Evolutionary conservation across 2,113 vertebrate species (phyloP).

Genomic region (Drymodes brunneopygia): DNA sequence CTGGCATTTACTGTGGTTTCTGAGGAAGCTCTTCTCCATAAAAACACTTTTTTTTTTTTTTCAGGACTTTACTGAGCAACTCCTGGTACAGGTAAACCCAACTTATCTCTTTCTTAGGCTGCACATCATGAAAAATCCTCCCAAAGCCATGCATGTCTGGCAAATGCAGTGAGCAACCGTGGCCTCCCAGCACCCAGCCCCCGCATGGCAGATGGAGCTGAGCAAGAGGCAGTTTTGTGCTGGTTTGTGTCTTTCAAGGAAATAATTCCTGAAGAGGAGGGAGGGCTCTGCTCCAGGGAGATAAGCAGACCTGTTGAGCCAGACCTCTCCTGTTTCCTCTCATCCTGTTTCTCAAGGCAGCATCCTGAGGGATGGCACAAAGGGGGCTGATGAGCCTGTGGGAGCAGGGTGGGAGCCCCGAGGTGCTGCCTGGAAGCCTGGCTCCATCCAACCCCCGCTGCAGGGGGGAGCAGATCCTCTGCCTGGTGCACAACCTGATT

Average conservation of each 20-base stretch:
- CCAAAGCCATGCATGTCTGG: not conserved
- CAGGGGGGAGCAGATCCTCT: not conserved
- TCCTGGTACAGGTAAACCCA: not conserved
- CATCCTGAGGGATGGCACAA: not conserved
- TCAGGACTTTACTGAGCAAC: not conserved
- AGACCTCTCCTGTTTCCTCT: not conserved
- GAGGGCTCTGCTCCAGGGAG: not conserved
- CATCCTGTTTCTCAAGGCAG: not conserved
- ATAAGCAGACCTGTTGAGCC: not conserved
- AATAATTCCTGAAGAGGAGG: conserved; percentile 44
- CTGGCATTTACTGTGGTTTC: not conserved
- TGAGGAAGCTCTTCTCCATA: not conserved
- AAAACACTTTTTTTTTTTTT: not conserved
- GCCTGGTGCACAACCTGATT: rapidly evolving
- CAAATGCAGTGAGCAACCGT: not conserved
- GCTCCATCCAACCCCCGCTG: not conserved
- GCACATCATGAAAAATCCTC: not conserved
- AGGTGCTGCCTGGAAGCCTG: not conserved
- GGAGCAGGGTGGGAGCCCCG: not conserved
- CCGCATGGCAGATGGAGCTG: not conserved
- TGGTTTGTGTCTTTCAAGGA: conserved; percentile 45
- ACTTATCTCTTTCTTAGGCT: not conserved
- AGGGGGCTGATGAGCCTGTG: not conserved
- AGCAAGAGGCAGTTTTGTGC: conserved; percentile 23
- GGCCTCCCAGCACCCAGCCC: not conserved